Conservation (phyloP, 1,140 invertebrate genomes). For the Coptotermes formosanus region DNA sequence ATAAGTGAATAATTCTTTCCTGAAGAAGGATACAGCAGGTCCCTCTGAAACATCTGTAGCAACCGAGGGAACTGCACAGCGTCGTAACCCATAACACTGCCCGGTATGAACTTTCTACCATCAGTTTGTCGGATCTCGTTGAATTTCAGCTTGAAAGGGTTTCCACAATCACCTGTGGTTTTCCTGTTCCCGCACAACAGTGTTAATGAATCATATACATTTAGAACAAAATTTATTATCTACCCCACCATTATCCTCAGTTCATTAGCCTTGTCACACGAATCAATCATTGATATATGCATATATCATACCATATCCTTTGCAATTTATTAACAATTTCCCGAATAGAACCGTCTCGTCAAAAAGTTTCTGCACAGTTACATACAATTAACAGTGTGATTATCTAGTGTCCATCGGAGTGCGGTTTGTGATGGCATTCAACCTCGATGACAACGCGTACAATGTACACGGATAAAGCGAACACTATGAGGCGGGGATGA, state of each 20-base stretch:
- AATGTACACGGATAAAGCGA: neutral
- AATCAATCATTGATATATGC: neutral
- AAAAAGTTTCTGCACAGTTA: neutral
- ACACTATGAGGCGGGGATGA: neutral
- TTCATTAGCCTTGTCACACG: neutral
- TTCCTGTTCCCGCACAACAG: neutral
- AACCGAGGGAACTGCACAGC: too few relatives aligned
- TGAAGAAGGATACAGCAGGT: too few relatives aligned
- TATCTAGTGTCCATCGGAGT: neutral
- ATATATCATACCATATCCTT: neutral
- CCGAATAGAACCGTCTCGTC: neutral
- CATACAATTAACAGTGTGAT: constrained; percentile 1
- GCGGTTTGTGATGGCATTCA: neutral
- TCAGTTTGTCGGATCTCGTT: too few relatives aligned
- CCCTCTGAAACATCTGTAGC: too few relatives aligned
- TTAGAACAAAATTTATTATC: neutral
- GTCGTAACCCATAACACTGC: too few relatives aligned
- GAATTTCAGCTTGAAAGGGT: too few relatives aligned
- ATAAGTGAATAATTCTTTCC: too few relatives aligned
- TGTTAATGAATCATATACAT: neutral
- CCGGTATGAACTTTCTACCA: too few relatives aligned
- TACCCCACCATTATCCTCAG: neutral
- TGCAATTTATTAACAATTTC: constrained; percentile 1
- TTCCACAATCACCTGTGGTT: neutral
- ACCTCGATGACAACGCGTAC: constrained; percentile 3